These are phyloP conservation scores for Dreissena rostriformis DNA, from an alignment of 1,140 invertebrate genomes.

Conservation along the genomic window DNA sequence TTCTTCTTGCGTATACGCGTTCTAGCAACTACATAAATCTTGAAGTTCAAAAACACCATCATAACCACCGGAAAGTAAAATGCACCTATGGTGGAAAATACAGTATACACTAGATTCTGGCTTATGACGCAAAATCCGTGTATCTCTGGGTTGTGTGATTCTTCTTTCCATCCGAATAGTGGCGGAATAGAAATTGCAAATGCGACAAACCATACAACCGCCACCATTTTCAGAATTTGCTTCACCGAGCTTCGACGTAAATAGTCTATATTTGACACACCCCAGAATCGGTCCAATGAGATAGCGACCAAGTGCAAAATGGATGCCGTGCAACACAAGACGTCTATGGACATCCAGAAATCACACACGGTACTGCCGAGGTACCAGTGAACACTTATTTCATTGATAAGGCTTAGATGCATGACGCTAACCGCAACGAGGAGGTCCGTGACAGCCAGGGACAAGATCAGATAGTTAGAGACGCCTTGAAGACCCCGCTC, in stretches of 20 bases:
- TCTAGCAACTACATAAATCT: conserved; percentile 79
- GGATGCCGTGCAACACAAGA: conserved; percentile 95
- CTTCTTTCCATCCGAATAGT: conserved; percentile 84
- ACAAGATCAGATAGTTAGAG: conserved; percentile 97
- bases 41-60: conserved; percentile 80
- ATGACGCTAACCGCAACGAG: conserved; percentile 91
- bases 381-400: conserved; percentile 84
- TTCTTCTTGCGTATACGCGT: conserved; percentile 77
- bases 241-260: conserved; percentile 92
- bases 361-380: conserved; percentile 93
- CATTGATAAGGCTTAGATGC: conserved; percentile 78
- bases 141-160: conserved; percentile 68
- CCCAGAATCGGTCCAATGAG: conserved; percentile 97
- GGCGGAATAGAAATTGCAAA: conserved; percentile 94
- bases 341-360: conserved; percentile 95
- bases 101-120: conserved; percentile 78
- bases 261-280: conserved; percentile 97
- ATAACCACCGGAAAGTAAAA: conserved; percentile 80
- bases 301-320: conserved; percentile 97
- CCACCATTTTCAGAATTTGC: conserved; percentile 95
- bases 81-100: conserved; percentile 81
- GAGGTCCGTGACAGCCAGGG: conserved; percentile 96
- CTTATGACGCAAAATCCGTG: conserved; percentile 78
- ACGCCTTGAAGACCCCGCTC: conserved; percentile 93
- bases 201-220: conserved; percentile 92